Evolutionary conservation across 2,113 vertebrate genomes (phyloP), one percentile per base, ranked within the genome.

Genomic region (Phyllostomus hastatus): DNA sequence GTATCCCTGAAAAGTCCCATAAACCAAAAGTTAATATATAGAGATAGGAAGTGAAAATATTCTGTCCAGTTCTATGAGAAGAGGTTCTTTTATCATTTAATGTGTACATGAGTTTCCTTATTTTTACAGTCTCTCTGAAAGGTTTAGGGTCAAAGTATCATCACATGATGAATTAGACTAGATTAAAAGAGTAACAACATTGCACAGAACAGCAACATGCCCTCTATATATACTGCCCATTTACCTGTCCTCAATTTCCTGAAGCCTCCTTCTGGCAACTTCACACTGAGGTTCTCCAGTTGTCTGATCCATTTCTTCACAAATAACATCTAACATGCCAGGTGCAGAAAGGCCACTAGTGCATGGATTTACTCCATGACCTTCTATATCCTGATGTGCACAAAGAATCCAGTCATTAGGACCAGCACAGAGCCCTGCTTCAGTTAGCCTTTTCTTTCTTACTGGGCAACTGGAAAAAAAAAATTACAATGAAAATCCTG

Each of bases 231-330:
- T 0, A 3, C 48, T 70, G 38, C 11, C 41, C 90, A 83, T 94
- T 98, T 97, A 99, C 98, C 98, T 98, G 98, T 98, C 98, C 95
- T 99, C 98, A 96, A 98, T 98, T 90, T 99, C 98, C 96, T 98
- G 98, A 95, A 99, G 98, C 95, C 97, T 98, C 95, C 98, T 98
- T 86, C 98, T 98, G 95, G 98, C 98, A 97, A 97, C 97, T 97
- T 99, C 98, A 96, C 98, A 98, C 50, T 98, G 98, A 57, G 97
- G 98, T 96, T 98, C 98, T 97, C 97, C 97, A 67, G 97, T 97
- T 93, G 98, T 98, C 95, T 99, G 98, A 96, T 99, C 98, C 98
- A 99, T 99, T 93, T 98, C 98, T 97, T 99, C 98, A 97, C 98
- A 98, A 95, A 97, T 90, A 54, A 96, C 94, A 97, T 99, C 98